Conservation (phyloP, 2,888 invertebrate species). For the Pristionchus japonicus region DNA sequence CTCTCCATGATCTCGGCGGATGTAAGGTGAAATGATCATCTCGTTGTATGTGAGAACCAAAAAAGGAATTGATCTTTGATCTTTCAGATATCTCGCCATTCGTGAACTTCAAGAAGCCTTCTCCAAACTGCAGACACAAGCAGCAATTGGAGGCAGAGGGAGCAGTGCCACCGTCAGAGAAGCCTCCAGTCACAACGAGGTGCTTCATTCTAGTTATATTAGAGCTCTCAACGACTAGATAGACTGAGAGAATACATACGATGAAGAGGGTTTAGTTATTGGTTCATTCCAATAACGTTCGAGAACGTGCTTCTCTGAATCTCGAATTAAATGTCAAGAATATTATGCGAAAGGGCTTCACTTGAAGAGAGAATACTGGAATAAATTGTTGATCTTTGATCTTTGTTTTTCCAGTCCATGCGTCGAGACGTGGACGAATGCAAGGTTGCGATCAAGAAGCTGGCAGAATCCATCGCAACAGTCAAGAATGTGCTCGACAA, state of each 20-base stretch:
- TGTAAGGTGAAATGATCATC: neutral
- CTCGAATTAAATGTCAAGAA: neutral
- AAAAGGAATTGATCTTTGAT: neutral
- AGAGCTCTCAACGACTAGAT: no score
- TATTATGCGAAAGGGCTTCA: neutral
- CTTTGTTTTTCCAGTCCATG: slow-evolving; percentile 31
- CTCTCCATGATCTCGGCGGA: neutral
- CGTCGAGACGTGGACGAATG: slow-evolving; percentile 72
- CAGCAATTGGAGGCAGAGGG: slow-evolving; percentile 39
- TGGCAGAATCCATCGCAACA: slow-evolving; percentile 73
- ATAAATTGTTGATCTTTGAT: neutral
- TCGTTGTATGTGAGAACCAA: no score
- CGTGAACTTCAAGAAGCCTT: slow-evolving; percentile 74
- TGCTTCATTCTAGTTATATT: no score
- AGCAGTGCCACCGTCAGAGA: slow-evolving; percentile 20
- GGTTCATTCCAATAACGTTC: neutral
- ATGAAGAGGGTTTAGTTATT: neutral
- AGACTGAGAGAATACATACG: no score
- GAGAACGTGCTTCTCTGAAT: neutral
- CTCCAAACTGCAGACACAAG: slow-evolving; percentile 56
- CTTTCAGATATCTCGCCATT: slow-evolving; percentile 68
- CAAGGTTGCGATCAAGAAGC: slow-evolving; percentile 73
- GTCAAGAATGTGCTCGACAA: slow-evolving; percentile 74
- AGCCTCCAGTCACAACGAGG: neutral
- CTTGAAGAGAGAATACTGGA: neutral